Evolutionary conservation across 2,113 vertebrate genomes (phyloP).

Genomic region (Hypocryptadius cinnamomeus): DNA sequence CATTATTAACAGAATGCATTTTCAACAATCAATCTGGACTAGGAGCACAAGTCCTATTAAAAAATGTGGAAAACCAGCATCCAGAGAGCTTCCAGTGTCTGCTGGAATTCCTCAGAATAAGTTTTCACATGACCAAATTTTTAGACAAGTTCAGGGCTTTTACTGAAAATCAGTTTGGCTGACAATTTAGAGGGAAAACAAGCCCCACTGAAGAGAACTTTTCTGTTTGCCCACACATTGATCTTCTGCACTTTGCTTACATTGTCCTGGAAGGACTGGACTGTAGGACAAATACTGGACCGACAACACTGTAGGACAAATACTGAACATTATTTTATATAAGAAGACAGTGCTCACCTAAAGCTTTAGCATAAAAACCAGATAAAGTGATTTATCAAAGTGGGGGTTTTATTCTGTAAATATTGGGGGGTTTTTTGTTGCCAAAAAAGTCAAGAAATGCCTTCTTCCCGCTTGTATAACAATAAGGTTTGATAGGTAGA

Average conservation of each 20-base stretch:
- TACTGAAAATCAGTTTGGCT: neutral
- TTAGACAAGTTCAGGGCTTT: neutral
- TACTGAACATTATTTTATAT: conserved; percentile 11
- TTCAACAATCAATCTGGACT: neutral
- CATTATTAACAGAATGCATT: neutral
- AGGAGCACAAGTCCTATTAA: neutral
- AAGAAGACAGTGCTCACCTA: neutral
- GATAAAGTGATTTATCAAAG: neutral
- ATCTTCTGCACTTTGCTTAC: neutral
- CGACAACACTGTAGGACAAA: neutral
- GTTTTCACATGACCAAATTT: neutral
- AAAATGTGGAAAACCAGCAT: neutral
- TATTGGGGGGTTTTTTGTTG: neutral
- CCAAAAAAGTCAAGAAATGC: conserved; percentile 5
- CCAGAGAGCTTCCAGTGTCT: neutral
- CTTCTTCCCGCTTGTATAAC: conserved; percentile 1
- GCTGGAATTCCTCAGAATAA: neutral
- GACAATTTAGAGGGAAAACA: neutral
- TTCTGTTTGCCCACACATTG: neutral
- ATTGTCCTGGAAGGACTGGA: neutral
- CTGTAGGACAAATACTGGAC: neutral
- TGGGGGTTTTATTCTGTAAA: neutral
- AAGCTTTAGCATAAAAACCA: conserved; percentile 11
- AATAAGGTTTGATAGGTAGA: conserved; percentile 43
- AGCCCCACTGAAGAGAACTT: neutral